These are phyloP conservation scores for Prolemur simus DNA, from an alignment of 2,113 vertebrate genomes.

Conservation along the genomic window DNA sequence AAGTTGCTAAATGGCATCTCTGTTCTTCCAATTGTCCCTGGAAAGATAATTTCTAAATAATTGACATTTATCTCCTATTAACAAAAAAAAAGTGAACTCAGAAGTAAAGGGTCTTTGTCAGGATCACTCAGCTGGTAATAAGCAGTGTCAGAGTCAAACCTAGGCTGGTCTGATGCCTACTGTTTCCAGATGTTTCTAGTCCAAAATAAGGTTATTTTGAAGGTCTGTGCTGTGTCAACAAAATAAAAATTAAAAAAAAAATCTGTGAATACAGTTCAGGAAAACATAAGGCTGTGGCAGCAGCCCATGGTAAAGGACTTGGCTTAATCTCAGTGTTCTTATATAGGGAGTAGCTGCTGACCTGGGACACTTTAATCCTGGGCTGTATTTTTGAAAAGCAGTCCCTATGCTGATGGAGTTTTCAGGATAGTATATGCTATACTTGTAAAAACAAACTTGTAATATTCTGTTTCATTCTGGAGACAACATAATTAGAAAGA, in stretches of 20 bases:
- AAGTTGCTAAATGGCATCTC: neutral
- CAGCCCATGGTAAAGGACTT: neutral
- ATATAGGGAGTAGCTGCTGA: neutral
- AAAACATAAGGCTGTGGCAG: neutral
- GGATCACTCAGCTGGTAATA: neutral
- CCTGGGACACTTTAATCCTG: neutral
- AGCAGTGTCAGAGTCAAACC: neutral
- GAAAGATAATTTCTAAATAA: constrained; percentile 34
- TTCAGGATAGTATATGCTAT: neutral
- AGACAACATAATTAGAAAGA: neutral
- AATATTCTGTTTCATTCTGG: constrained; percentile 14
- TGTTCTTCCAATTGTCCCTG: neutral
- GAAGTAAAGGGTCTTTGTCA: neutral
- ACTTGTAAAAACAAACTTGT: neutral
- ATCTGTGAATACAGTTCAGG: neutral
- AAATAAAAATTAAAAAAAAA: neutral
- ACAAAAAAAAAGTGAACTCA: neutral
- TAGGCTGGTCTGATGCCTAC: neutral
- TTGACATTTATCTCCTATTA: neutral
- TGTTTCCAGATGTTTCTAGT: neutral
- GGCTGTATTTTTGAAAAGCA: neutral
- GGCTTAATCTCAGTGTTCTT: neutral
- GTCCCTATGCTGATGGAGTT: neutral
- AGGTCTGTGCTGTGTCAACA: neutral
- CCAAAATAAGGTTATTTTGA: neutral